These are phyloP conservation scores for Netelia inedita DNA, from an alignment of 2,888 invertebrate species.

Conservation along the genomic window DNA sequence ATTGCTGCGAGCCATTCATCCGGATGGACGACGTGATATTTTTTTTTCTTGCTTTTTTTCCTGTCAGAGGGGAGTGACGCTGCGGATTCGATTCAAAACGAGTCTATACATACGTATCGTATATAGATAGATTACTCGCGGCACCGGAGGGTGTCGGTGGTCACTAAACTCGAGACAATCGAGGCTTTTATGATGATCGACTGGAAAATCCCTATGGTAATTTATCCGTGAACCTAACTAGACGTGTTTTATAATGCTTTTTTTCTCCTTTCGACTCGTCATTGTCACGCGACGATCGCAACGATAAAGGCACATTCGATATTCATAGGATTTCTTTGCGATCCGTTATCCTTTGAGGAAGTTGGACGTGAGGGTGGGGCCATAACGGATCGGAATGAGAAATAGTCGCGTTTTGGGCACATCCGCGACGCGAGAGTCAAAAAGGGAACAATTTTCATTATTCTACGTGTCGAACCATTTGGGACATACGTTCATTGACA, in stretches of 20 bases:
- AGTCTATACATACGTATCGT: not conserved
- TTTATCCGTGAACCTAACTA: slow-evolving; percentile 33
- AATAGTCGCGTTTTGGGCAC: no score
- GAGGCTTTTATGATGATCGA: slow-evolving; percentile 56
- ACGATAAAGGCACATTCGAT: slow-evolving; percentile 37
- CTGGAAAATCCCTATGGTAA: slow-evolving; percentile 52
- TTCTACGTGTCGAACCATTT: no score
- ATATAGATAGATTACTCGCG: slow-evolving; percentile 15
- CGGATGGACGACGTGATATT: slow-evolving; percentile 32
- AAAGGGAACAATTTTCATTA: no score
- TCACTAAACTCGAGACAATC: slow-evolving; percentile 57
- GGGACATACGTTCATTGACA: no score
- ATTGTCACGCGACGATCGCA: slow-evolving; percentile 36
- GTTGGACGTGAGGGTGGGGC: no score
- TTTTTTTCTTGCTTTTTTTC: no score
- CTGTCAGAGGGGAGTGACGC: slow-evolving; percentile 47
- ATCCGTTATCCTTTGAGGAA: no score
- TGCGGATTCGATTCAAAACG: slow-evolving; percentile 38
- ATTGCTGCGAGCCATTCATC: slow-evolving; percentile 31
- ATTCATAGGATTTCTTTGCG: slow-evolving; percentile 38
- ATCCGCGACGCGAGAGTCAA: no score
- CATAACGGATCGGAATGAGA: no score
- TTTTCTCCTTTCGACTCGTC: slow-evolving; percentile 27
- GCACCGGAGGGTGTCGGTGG: slow-evolving; percentile 24
- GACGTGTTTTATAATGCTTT: slow-evolving; percentile 21